Base-by-base conservation (phyloP, 1,140 invertebrate genomes). In the Anoplolepis gracilipes region DNA sequence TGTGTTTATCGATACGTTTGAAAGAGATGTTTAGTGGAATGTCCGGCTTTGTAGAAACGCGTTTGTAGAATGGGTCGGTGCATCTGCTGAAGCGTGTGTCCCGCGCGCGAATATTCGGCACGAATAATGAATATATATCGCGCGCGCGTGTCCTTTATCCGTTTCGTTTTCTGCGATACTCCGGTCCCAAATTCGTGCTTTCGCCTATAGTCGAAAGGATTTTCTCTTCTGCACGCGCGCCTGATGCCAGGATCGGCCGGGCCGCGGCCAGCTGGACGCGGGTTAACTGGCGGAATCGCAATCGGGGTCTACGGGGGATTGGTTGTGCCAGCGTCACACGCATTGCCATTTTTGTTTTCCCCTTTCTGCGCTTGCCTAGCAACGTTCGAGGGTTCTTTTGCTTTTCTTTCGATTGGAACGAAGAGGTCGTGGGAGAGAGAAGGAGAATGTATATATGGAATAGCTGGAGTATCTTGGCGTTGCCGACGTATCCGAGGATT, bases 271-370 rank as follows among this genome's bases (percentile, higher is more conserved):
- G 70, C 61, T 84, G 88, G 77, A 86, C 88, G 88, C 78, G 75
- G 55, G 62, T 88, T 61, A 84, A 89, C 87, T 70, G 87, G 75
- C 85, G 88, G 87, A 88, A 88, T 89, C 67, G 84, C 76, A 76
- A 53, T 88, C n/a, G n/a, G 84, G 64, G 84, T 89, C 81, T 55
- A 72, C 64, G 76, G 77, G 77, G 46, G 46, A 49, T 33, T 84
- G 77, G 70, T 78, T 65, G 79, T 57, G 64, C 62, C 28, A 67
- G 61, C 82, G 61, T 75, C 33, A 19, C 57, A 28, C 59, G 70
- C 73, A 19, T 73, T 67, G 49, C 30, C 49, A 57, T 28, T 75
- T 87, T 42, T 57, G 19, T 53, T 61, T 28, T 67, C 49, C 39
- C 42, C 64, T 88, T 67, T 61, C 25, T 75, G 39, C 87, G 33